A percentile compares a stretch with the other conserved stretches of the same genome.
phyloP scores from a whole-genome alignment of 2,888 invertebrate genomes.

The Pristionchus exspectatus region DNA sequence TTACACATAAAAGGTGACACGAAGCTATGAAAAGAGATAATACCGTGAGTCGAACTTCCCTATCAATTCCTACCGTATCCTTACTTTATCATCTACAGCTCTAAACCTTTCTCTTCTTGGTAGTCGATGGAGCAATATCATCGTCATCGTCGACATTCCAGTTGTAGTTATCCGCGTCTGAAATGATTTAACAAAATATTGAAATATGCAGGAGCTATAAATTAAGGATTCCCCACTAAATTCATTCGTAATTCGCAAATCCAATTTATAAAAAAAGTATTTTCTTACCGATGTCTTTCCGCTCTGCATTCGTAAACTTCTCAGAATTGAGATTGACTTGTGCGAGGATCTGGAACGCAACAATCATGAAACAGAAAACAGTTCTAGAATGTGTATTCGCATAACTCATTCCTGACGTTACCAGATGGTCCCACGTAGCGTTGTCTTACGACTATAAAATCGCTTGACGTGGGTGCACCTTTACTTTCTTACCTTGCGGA shows the following conservation, averaged over 20 bases:
- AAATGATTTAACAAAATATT: not conserved
- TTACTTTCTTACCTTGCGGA: too few species aligned
- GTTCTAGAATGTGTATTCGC: too few species aligned
- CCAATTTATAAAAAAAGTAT: not conserved
- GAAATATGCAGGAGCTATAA: not conserved
- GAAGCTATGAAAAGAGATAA: not conserved
- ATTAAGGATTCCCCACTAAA: not conserved
- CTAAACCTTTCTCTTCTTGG: slow-evolving; percentile 12
- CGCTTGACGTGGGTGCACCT: too few species aligned
- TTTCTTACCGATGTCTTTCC: slow-evolving; percentile 54
- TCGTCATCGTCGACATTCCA: not conserved
- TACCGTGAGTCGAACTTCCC: not conserved
- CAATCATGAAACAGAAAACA: not conserved
- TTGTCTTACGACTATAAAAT: not conserved
- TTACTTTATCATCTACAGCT: not conserved
- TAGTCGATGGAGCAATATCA: not conserved
- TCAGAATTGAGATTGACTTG: slow-evolving; percentile 68
- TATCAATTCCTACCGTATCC: not conserved
- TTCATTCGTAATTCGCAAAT: not conserved
- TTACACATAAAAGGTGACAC: not conserved
- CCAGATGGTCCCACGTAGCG: too few species aligned
- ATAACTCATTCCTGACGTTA: too few species aligned
- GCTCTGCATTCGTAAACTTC: slow-evolving; percentile 65
- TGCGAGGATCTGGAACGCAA: slow-evolving; percentile 9
- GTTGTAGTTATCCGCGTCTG: slow-evolving; percentile 21